phyloP scores from a whole-genome alignment of 2,113 vertebrate species.

The Vanacampus margaritifer region DNA sequence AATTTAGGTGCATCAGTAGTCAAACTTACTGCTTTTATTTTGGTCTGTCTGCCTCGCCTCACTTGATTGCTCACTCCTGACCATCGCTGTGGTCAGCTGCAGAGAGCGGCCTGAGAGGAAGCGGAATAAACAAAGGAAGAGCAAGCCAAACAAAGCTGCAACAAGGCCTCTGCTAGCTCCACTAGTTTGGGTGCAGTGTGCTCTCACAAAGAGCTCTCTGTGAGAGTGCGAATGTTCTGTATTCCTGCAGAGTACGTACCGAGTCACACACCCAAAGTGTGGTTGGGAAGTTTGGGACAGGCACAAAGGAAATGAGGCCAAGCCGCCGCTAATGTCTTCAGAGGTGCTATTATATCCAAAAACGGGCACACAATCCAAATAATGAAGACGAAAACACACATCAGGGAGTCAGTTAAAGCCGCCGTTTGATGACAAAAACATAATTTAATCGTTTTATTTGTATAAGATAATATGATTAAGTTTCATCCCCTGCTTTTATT shows the following conservation, averaged over 20 bases:
- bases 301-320: background rate
- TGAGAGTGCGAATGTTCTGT: constrained; percentile 52
- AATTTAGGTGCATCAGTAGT: background rate
- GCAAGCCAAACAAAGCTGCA: constrained; percentile 53
- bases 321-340: background rate
- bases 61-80: constrained; percentile 18
- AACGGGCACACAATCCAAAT: background rate
- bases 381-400: background rate
- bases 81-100: constrained; percentile 54
- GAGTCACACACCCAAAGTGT: constrained; percentile 17
- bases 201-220: constrained; percentile 67
- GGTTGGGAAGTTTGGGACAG: background rate
- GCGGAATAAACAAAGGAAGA: constrained; percentile 54
- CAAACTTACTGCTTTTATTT: background rate
- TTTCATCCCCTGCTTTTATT: background rate
- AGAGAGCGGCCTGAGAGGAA: constrained; percentile 57
- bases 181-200: constrained; percentile 48
- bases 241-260: constrained; percentile 64
- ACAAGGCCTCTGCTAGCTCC: constrained; percentile 42
- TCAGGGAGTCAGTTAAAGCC: background rate
- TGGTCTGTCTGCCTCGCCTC: constrained; percentile 1
- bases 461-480: background rate
- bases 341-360: background rate
- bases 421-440: background rate
- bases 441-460: background rate